Base-by-base conservation (phyloP, 2,888 invertebrate species). In the Seladonia tumulorum region DNA sequence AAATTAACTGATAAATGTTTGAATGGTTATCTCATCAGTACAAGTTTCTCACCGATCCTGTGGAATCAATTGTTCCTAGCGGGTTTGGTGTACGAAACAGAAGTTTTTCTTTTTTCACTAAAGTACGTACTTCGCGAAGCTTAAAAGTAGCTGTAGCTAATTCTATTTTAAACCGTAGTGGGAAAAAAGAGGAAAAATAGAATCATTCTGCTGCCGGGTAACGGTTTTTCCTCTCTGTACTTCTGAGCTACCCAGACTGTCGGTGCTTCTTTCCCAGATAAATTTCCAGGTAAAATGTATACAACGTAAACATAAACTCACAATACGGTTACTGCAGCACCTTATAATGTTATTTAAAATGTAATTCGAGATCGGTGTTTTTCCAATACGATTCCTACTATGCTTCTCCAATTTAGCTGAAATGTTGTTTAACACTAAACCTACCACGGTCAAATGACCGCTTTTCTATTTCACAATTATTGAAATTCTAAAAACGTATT, bases 141-240 rank as follows among this genome's bases (percentile, higher is more conserved):
- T 66, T 29, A 35, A 66, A 29, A 66, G 63, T 66, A 66, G 63
- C 14, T 66, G 63, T 18, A 25, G 63, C 63, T 66, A 35, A 66
- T 66, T 66, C 35, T 66, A 66, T 66, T 66, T 66, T 35, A 66
- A 29, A 66, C 29, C 63, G 7, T 66, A 18, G 29, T 29, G 29
- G 29, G 8, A 8, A 66, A 29, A 16, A 66, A 29, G 63, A 66
- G 29, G 35, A 66, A 7, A 35, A 29, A 18, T 3, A 66, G 29
- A 18, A 66, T 66, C 18, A 18, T 66, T 35, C 63, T 16, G 18
- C 18, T 66, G 16, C 8, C 25, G 1, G 18, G 29, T 8, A 66
- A 16, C 29, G 25, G 18, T 18, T 66, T 35, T 16, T 63, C 25
- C 25, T 25, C 60, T 63, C 25, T 63, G 35, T 35, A 66, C 35